A percentile compares a stretch with the other conserved stretches of the same genome.
Conservation (phyloP, 2,113 vertebrate genomes). For the Anhinga rufa region DNA sequence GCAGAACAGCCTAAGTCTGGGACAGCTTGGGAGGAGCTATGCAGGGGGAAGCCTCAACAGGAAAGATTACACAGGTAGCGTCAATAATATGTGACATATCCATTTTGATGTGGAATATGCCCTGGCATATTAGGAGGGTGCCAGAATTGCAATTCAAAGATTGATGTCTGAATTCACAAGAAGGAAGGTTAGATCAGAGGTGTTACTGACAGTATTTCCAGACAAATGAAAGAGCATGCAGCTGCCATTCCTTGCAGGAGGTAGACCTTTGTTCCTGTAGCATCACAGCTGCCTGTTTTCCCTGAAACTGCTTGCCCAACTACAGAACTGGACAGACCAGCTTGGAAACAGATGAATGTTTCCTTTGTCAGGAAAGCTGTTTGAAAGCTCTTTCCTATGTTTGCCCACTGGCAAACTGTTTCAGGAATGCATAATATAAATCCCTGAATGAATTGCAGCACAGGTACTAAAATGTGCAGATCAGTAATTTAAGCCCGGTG, state of each 20-base stretch:
- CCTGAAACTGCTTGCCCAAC: not conserved
- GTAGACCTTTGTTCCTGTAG: not conserved
- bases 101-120: not conserved
- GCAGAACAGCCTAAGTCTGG: not conserved
- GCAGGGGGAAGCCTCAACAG: not conserved
- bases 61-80: not conserved
- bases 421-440: not conserved
- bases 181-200: not conserved
- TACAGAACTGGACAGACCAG: conserved; percentile 5
- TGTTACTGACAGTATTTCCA: not conserved
- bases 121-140: not conserved
- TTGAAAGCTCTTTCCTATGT: not conserved
- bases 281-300: not conserved
- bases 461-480: not conserved
- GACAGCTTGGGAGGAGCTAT: not conserved
- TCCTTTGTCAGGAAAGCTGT: not conserved
- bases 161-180: not conserved
- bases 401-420: not conserved
- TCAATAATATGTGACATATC: not conserved
- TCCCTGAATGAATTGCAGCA: not conserved
- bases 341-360: not conserved
- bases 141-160: not conserved
- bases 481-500: not conserved
- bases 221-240: not conserved
- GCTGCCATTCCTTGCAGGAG: not conserved